These are phyloP conservation scores for Ectemnius lituratus DNA, from an alignment of 2,888 invertebrate genomes.

Conservation along the genomic window DNA sequence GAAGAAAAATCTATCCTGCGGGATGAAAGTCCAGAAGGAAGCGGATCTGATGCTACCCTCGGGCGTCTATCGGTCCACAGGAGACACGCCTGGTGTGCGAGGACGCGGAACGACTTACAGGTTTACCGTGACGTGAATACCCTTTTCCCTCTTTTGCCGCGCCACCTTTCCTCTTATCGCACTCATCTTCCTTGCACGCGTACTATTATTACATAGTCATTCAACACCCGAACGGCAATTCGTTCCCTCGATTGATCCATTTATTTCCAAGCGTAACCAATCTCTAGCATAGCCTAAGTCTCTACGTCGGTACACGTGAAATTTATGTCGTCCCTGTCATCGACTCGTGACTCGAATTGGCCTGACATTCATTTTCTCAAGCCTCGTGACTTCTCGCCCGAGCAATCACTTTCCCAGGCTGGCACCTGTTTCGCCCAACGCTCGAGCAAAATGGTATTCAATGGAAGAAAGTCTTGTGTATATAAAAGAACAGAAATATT, in stretches of 20 bases:
- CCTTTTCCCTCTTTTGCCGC: conserved; percentile 57
- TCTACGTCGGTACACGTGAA: conserved; percentile 14
- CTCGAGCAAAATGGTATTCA: no score
- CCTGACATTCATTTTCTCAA: conserved; percentile 29
- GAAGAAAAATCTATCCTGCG: conserved; percentile 5
- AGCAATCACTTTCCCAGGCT: conserved; percentile 18
- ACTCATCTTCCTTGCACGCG: conserved; percentile 44
- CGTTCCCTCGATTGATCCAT: conserved; percentile 10
- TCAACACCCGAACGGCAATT: conserved; percentile 54
- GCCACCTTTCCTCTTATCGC: conserved; percentile 62
- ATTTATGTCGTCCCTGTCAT: conserved; percentile 25
- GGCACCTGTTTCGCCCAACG: no score
- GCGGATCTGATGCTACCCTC: conserved; percentile 40
- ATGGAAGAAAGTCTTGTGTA: no score
- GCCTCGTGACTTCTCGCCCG: conserved; percentile 11
- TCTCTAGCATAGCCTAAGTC: neutral
- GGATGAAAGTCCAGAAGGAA: conserved; percentile 47
- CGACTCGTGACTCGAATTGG: conserved; percentile 31
- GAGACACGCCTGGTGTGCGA: conserved; percentile 74
- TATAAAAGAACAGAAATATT: no score
- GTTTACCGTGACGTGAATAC: conserved; percentile 51
- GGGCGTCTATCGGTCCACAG: conserved; percentile 50
- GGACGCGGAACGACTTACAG: conserved; percentile 77
- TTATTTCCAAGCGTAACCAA: conserved; percentile 9
- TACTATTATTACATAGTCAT: conserved; percentile 38